phyloP scores from a whole-genome alignment of 2,888 invertebrate genomes.

The Trichopria drosophilae region DNA sequence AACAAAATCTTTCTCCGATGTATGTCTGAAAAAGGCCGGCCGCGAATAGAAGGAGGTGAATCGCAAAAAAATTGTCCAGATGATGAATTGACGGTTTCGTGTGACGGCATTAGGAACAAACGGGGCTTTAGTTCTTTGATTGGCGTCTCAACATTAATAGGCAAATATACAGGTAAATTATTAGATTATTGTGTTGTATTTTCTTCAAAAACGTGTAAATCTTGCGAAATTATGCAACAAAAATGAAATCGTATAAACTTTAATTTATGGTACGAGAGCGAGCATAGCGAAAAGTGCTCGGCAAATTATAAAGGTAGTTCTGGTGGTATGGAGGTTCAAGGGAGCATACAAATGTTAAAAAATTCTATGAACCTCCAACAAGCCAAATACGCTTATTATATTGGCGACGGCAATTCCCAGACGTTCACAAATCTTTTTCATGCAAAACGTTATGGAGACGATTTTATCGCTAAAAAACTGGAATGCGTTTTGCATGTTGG shows the following conservation, averaged over 20 bases:
- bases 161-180: conserved; percentile 26
- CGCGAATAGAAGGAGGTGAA: conserved; percentile 25
- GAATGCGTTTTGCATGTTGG: conserved; percentile 21
- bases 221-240: not conserved
- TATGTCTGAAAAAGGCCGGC: conserved; percentile 23
- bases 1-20: conserved; percentile 20
- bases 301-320: conserved; percentile 15
- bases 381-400: conserved; percentile 17
- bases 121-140: conserved; percentile 24
- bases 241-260: not conserved
- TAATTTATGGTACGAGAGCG: not conserved
- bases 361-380: conserved; percentile 9
- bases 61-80: conserved; percentile 17
- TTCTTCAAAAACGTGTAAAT: conserved; percentile 6
- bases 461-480: conserved; percentile 14
- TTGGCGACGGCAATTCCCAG: conserved; percentile 27
- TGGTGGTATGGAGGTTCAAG: conserved; percentile 21
- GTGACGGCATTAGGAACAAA: conserved; percentile 26
- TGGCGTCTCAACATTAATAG: conserved; percentile 30
- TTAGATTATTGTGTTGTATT: conserved; percentile 16
- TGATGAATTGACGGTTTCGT: conserved; percentile 27
- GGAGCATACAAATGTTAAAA: conserved; percentile 12
- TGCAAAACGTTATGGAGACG: conserved; percentile 14
- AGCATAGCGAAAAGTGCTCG: conserved; percentile 7
- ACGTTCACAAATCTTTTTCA: conserved; percentile 20